Percentiles rank a stretch among this genome's conserved stretches.
phyloP scores from a whole-genome alignment of 2,113 vertebrate species.

The Protobothrops flavoviridis region DNA sequence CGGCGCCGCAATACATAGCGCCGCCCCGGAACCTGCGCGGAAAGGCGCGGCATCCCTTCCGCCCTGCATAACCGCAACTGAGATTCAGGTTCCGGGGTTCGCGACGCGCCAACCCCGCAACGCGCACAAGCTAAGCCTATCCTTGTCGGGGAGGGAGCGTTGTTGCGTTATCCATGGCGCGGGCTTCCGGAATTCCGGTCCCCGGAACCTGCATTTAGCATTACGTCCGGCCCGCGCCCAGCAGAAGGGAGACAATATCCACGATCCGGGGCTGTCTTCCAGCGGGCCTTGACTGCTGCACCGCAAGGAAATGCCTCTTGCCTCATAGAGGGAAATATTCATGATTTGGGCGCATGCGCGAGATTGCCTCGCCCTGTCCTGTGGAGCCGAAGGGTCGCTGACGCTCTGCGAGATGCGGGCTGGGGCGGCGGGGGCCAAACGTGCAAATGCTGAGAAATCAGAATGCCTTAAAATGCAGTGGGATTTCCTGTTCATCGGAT shows the following conservation, averaged over 20 bases:
- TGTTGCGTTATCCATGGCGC: not conserved
- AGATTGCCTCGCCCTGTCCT: not conserved
- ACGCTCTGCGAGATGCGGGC: not conserved
- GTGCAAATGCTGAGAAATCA: not conserved
- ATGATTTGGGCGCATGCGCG: not conserved
- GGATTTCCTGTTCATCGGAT: not conserved
- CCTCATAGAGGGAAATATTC: fast-evolving
- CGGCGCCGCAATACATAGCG: constrained; percentile 31
- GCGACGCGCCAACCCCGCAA: not conserved
- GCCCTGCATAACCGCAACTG: fast-evolving
- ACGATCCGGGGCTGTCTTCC: not conserved
- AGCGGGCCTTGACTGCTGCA: not conserved
- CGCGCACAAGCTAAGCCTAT: not conserved
- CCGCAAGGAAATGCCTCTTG: not conserved
- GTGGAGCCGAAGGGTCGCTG: not conserved
- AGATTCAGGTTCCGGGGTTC: constrained; percentile 21
- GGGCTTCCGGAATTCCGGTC: no score
- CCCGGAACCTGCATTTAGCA: not conserved
- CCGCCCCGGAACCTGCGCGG: not conserved
- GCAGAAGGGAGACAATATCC: not conserved
- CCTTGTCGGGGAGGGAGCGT: fast-evolving
- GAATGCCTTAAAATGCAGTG: not conserved
- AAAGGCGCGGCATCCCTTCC: not conserved
- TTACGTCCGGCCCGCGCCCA: no score
- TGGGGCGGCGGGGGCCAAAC: not conserved